Percentiles rank a stretch among this genome's conserved stretches.
These are phyloP conservation scores for Solea solea DNA, from an alignment of 2,113 vertebrate genomes.

Conservation along the genomic window DNA sequence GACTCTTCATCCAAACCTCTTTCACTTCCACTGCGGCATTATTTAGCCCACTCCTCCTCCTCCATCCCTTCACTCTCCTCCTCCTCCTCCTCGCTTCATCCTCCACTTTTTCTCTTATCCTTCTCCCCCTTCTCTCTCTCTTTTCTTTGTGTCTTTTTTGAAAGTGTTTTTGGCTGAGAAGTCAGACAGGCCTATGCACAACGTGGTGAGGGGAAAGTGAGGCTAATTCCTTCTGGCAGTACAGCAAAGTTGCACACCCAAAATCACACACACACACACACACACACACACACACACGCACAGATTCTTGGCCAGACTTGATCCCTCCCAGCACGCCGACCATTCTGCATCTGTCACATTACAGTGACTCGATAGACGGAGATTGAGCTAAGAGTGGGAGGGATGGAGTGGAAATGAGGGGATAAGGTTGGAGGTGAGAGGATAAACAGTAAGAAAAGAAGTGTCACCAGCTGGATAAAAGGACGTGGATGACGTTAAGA, in stretches of 20 bases:
- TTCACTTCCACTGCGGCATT: slow-evolving; percentile 10
- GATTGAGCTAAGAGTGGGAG: background rate
- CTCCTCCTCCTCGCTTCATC: background rate
- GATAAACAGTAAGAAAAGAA: background rate
- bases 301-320: slow-evolving; percentile 26
- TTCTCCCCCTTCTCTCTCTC: background rate
- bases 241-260: slow-evolving; percentile 19
- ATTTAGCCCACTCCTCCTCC: slow-evolving; percentile 26
- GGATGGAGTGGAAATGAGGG: slow-evolving; percentile 16
- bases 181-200: slow-evolving; percentile 36
- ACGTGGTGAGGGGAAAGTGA: slow-evolving; percentile 26
- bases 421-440: slow-evolving; percentile 25
- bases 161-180: slow-evolving; percentile 18
- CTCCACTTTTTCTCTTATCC: background rate
- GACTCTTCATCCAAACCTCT: slow-evolving; percentile 3
- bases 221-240: slow-evolving; percentile 58
- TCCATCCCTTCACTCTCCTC: background rate
- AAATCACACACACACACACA: slow-evolving; percentile 20
- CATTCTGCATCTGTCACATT: slow-evolving; percentile 30
- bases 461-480: slow-evolving; percentile 1
- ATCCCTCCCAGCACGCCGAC: slow-evolving; percentile 41
- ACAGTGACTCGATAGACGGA: slow-evolving; percentile 35
- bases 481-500: background rate
- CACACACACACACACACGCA: slow-evolving; percentile 21
- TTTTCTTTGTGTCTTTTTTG: slow-evolving; percentile 11